These are phyloP conservation scores for Zaprionus davidi DNA, from an alignment of 1,140 invertebrate genomes.

Conservation along the genomic window DNA sequence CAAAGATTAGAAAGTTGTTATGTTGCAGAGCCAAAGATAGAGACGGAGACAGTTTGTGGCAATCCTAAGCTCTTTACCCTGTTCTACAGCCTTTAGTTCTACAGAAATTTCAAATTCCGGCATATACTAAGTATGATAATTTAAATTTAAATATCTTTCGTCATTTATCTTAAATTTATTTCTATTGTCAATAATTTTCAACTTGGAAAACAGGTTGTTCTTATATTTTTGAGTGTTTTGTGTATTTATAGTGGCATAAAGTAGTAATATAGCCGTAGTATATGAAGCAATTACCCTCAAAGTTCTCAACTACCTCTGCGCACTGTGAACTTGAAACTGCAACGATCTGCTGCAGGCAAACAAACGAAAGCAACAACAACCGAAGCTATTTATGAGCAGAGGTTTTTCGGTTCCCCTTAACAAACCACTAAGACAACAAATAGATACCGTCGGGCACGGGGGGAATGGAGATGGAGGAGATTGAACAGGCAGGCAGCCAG, in stretches of 20 bases:
- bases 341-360: slow-evolving; percentile 53
- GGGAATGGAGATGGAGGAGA: not conserved
- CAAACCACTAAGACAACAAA: slow-evolving; percentile 44
- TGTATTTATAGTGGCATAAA: too few species aligned
- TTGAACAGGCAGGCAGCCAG: not conserved
- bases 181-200: not conserved
- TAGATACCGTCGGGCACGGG: not conserved
- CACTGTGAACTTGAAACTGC: slow-evolving; percentile 52
- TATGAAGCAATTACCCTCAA: too few species aligned
- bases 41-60: not conserved
- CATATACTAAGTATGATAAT: not conserved
- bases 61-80: not conserved
- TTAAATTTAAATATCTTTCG: not conserved
- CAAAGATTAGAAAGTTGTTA: slow-evolving; percentile 69
- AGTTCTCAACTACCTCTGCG: not conserved
- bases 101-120: slow-evolving; percentile 6
- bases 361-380: slow-evolving; percentile 42
- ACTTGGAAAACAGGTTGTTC: too few species aligned
- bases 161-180: not conserved
- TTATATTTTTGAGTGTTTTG: too few species aligned
- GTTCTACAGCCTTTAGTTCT: slow-evolving; percentile 37
- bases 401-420: not conserved
- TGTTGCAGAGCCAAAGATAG: slow-evolving; percentile 4
- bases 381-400: slow-evolving; percentile 31
- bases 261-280: too few species aligned